Evolutionary conservation across 2,797 vertebrate genomes (phyloP).

Genomic region (Propithecus perrieri): DNA sequence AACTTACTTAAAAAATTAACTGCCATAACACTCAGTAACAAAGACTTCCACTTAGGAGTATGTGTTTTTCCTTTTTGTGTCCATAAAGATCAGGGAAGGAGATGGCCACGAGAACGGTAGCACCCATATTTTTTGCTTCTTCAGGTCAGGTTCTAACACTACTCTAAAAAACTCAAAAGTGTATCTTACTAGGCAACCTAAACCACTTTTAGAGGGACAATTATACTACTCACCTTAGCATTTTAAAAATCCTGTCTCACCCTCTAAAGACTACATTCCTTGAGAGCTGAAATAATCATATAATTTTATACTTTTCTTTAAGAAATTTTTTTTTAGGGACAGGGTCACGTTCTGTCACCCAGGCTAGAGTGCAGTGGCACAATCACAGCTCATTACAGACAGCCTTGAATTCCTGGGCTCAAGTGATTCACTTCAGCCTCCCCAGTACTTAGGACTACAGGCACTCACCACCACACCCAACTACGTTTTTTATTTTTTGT

Average conservation of each 20-base stretch:
- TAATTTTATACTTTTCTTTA: neutral
- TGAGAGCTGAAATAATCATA: neutral
- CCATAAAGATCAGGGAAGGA: neutral
- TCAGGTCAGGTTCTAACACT: neutral
- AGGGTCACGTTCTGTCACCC: neutral
- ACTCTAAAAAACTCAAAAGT: constrained; percentile 15
- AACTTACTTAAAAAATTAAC: constrained; percentile 25
- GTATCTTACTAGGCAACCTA: neutral
- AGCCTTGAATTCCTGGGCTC: neutral
- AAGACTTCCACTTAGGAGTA: neutral
- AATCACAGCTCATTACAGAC: neutral
- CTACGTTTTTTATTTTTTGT: neutral
- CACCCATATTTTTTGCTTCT: neutral
- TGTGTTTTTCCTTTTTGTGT: neutral
- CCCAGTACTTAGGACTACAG: neutral
- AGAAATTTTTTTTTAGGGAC: neutral
- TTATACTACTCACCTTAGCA: neutral
- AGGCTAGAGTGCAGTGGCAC: neutral
- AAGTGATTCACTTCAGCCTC: neutral
- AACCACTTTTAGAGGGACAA: constrained; percentile 48
- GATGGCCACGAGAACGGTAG: neutral
- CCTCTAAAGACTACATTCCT: neutral
- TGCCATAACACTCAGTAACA: neutral
- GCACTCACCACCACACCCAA: neutral
- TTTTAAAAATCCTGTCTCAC: constrained; percentile 39